These are phyloP conservation scores for Ciconia boyciana DNA, from an alignment of 2,113 vertebrate species.

Conservation along the genomic window DNA sequence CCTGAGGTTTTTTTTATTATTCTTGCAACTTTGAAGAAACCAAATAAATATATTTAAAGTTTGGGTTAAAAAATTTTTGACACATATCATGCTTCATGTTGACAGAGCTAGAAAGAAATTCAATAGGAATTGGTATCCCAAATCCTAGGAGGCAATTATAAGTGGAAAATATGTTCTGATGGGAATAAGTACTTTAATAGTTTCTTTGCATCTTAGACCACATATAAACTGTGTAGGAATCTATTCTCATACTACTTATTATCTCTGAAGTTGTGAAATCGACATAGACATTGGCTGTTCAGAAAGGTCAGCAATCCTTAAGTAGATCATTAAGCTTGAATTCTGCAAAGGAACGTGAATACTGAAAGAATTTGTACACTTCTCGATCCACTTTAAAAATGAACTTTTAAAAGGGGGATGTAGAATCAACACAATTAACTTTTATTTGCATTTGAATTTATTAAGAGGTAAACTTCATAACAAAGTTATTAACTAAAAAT, in stretches of 20 bases:
- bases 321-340: conserved; percentile 15
- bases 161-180: neutral
- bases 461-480: neutral
- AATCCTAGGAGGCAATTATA: neutral
- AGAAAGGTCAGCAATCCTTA: neutral
- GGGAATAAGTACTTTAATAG: neutral
- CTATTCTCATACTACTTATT: neutral
- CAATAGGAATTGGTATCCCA: neutral
- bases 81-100: neutral
- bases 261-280: conserved; percentile 23
- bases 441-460: neutral
- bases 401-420: neutral
- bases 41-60: neutral
- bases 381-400: neutral
- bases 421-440: neutral
- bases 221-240: neutral
- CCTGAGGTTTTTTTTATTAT: neutral
- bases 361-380: neutral
- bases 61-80: neutral
- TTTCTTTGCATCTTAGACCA: neutral
- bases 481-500: neutral
- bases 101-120: neutral
- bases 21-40: neutral
- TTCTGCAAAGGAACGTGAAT: neutral
- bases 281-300: neutral